These are phyloP conservation scores for Caenorhabditis plicata DNA, from an alignment of 2,888 invertebrate genomes.

Conservation along the genomic window DNA sequence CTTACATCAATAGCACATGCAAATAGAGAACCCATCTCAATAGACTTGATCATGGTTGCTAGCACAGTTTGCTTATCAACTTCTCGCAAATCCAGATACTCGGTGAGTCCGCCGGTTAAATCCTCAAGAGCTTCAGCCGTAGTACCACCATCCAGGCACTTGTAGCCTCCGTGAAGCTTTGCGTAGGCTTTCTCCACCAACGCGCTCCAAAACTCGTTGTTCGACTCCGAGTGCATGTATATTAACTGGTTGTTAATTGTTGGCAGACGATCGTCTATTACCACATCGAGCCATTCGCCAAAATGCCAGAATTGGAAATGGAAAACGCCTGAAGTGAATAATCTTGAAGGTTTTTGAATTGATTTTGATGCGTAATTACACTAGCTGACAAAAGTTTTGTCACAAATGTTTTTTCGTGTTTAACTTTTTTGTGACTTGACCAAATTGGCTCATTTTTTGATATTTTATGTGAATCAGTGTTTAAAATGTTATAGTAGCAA, in stretches of 20 bases:
- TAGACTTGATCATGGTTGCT: slow-evolving; percentile 84
- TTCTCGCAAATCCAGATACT: slow-evolving; percentile 72
- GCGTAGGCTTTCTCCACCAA: slow-evolving; percentile 92
- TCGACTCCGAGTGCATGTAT: slow-evolving; percentile 81
- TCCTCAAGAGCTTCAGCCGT: slow-evolving; percentile 99
- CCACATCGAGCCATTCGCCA: slow-evolving; percentile 76
- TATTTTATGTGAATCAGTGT: too few species aligned
- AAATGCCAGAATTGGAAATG: slow-evolving; percentile 81
- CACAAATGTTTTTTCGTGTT: too few species aligned
- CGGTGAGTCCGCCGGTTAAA: slow-evolving; percentile 75
- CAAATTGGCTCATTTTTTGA: too few species aligned
- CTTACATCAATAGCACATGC: slow-evolving; percentile 84
- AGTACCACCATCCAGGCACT: slow-evolving; percentile 91
- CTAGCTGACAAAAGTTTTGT: too few species aligned
- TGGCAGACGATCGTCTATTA: slow-evolving; percentile 87
- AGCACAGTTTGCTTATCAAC: slow-evolving; percentile 60
- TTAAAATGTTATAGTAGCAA: too few species aligned
- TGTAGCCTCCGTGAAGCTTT: slow-evolving; percentile 78
- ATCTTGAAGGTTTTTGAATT: not conserved
- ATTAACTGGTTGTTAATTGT: slow-evolving; percentile 80
- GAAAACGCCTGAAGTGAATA: slow-evolving; percentile 58
- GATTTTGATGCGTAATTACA: too few species aligned
- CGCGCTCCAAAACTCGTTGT: slow-evolving; percentile 93
- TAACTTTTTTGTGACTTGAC: too few species aligned
- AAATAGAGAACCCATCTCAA: slow-evolving; percentile 85